Base-by-base conservation (phyloP, 2,888 invertebrate species). In the Cryptus viduatorius region DNA sequence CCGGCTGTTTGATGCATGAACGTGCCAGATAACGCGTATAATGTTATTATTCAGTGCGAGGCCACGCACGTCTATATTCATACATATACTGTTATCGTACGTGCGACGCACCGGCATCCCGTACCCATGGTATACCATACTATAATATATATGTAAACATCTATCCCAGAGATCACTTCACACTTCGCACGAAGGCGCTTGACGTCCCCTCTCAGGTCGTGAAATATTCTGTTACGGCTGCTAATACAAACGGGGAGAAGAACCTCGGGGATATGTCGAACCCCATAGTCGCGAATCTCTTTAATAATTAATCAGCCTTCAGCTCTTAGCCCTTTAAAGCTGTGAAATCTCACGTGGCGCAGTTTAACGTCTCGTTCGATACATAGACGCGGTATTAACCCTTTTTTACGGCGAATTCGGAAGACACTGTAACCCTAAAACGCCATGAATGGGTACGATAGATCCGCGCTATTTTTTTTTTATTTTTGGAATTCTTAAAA, bases 21-120 rank as follows among this genome's bases (percentile, higher is more conserved):
- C 87, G 88, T 85, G 87, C 86, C 86, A 87, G 89, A 90, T 90
- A 91, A 91, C 91, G 84, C 42, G 88, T 86, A 88, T 88, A 88
- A 90, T 87, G 90, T 90, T 89, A 89, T 89, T 89, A 87, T 88
- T 89, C 87, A 76, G 85, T 86, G 85, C 87, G 82, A 72, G 85
- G 76, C 85, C 83, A 83, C 86, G 86, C 85, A 79, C 77, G 72
- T 73, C 56, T 65, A 75, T 73, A 75, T 64, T 59, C 71, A 67
- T 50, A 68, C 31, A 78, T 31, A 56, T 8, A 31, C 46, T 61
- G 37, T 53, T 65, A 56, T 69, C 48, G 50, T 31, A 48, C 29
- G 71, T 53, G 48, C 31, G 14, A 24, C 14, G 50, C 44, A 69
- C 64, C 73, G 61, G 31, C 19, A 19, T 42, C 4, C 29, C 1